Base-by-base conservation (phyloP, 1,140 invertebrate genomes). In the Kradibia gibbosae region DNA sequence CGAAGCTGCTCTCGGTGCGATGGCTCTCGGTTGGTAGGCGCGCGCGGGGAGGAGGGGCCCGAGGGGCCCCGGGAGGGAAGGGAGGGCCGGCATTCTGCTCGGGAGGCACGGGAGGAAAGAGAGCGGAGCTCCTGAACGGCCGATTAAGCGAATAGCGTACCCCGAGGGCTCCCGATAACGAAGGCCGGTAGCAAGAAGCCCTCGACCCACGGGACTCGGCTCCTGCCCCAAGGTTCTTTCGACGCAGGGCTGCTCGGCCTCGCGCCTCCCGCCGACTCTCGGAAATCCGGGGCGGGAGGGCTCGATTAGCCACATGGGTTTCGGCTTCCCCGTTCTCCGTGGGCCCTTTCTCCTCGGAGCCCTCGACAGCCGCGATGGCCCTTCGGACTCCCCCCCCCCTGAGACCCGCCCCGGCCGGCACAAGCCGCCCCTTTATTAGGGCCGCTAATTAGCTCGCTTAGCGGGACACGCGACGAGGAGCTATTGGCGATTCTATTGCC, bases 61-160 rank as follows among this genome's bases (percentile, higher is more conserved):
- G 78, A 79, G 67, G 15, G 11, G 28, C 45, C 45, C 5, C 15
- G 15, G 60, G 60, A 36, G 3, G 5, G 57, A 20, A 50, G 45
- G 2, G 48, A 55, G 17, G 45, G 50, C 50, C 53, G 62, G 36
- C 34, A 48, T 73, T 53, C 50, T 53, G 13, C 36, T 65, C 50
- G 34, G 39, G 31, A 57, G 0, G 20, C 5, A 45, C 25, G 8
- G 10, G 25, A 17, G n/a, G 11, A 72, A 57, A 79, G 45, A 79
- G 34, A 48, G 62, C 1, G 5, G 11, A 67, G 28, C 22, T 42
- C 22, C 25, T 48, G 67, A 73, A 80, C 50, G 53, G 39, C 53
- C 78, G 67, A 80, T 73, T 73, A 62, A 36, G 39, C 70, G 62
- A 80, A 80, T 73, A 72, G 39, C 22, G 48, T n/a, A n/a, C 25